Conservation (phyloP, 2,113 vertebrate genomes). For the Poeciliopsis prolifica region DNA sequence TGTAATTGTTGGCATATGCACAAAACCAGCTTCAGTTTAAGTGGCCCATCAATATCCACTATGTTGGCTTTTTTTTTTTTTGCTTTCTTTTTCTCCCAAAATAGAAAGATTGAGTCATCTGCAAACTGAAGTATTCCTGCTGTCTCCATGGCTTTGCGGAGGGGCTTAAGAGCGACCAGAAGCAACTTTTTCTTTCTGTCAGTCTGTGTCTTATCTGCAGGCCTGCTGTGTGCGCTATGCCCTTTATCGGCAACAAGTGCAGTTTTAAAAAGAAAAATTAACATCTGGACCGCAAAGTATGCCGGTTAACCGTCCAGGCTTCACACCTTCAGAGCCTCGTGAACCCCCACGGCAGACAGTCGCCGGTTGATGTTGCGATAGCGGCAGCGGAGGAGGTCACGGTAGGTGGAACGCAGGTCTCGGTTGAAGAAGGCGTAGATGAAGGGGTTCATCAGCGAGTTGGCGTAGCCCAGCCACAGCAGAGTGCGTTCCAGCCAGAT, state of each 20-base stretch:
- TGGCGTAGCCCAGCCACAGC: slow-evolving; percentile 84
- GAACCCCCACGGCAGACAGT: slow-evolving; percentile 83
- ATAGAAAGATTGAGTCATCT: slow-evolving; percentile 67
- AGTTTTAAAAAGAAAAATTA: slow-evolving; percentile 18
- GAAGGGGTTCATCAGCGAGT: slow-evolving; percentile 85
- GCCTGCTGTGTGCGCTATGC: slow-evolving; percentile 31
- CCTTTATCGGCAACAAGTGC: slow-evolving; percentile 44
- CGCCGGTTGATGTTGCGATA: slow-evolving; percentile 85
- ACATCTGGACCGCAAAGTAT: neutral
- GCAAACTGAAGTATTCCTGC: slow-evolving; percentile 44
- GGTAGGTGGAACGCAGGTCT: slow-evolving; percentile 83
- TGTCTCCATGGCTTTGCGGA: slow-evolving; percentile 34
- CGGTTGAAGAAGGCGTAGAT: slow-evolving; percentile 86
- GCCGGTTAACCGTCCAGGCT: neutral
- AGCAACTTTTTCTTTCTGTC: slow-evolving; percentile 45
- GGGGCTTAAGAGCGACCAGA: slow-evolving; percentile 28
- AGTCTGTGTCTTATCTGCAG: slow-evolving; percentile 57
- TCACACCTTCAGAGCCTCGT: slow-evolving; percentile 80
- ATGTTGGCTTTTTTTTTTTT: slow-evolving; percentile 23
- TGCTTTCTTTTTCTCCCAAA: slow-evolving; percentile 54
- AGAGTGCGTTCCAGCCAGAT: slow-evolving; percentile 83
- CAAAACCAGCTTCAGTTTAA: slow-evolving; percentile 57
- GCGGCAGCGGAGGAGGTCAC: slow-evolving; percentile 81
- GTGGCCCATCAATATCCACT: slow-evolving; percentile 55
- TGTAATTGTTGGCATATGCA: slow-evolving; percentile 50